Evolutionary conservation across 2,888 invertebrate species (phyloP), one percentile per base, ranked within the genome.

Genomic region (Temnothorax ravouxi): DNA sequence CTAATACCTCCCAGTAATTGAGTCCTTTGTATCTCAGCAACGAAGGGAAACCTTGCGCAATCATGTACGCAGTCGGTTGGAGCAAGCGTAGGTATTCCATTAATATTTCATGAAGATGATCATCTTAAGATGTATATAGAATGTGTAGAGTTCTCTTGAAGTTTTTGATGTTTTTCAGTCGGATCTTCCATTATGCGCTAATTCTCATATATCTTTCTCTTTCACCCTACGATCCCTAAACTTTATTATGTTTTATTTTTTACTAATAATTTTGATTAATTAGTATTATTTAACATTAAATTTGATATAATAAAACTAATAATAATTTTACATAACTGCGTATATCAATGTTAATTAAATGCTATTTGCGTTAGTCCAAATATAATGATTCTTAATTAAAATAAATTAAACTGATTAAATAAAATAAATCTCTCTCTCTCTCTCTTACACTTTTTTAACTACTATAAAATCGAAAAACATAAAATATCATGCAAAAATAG

Each of bases 31-130:
- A 15, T 13, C 34, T 21, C 13, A 54, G n/a, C 25, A 9, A 52
- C 21, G 75, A 38, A 67, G 41, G 8, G n/a, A 44, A 77, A 67
- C 21, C 67, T 67, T 79, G 47, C 71, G 79, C 79, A 71, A 59
- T 79, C 21, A 13, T 79, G 4, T 34, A 69, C 56, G 25, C 44
- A 54, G 13, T 41, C 15, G 15, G n/a, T 50, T 61, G 34, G 1
- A 38, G 41, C 25, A 38, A 8, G n/a, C 6, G 4, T 29, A 25
- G 25, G 25, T 25, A 18, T 54, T 64, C 8, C 18, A 18, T 67
- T 29, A 54, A 54, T 9, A 13, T 56, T 21, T 56, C n/a, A 56
- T 4, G 3, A 25, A 67, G 5, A 67, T 29, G 5, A 29, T 66
- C 9, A 41, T 3, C 6, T 44, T 41, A 3, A n/a, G 13, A 54